Conservation (phyloP, 2,797 vertebrate species). For the Danio tinwini region DNA sequence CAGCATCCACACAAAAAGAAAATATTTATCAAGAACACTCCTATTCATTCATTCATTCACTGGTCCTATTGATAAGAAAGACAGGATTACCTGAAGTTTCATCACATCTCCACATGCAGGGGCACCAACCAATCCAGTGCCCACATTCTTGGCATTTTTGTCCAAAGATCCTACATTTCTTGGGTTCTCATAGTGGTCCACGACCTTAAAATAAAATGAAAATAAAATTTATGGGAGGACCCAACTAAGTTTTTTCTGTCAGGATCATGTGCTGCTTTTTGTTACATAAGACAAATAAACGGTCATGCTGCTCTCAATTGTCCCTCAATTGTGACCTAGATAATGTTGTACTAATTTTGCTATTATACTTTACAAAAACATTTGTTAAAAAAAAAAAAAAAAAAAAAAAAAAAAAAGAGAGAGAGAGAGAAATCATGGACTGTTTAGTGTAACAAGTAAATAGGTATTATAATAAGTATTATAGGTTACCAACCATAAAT, state of each 20-base stretch:
- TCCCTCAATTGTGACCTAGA: not conserved
- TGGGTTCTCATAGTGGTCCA: constrained; percentile 98
- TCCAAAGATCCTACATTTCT: constrained; percentile 93
- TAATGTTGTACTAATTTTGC: not conserved
- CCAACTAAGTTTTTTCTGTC: not conserved
- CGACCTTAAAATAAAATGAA: constrained; percentile 78
- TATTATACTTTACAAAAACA: not conserved
- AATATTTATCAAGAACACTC: not conserved
- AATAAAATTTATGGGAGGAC: not conserved
- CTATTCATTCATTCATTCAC: not conserved
- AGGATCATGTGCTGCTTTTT: not conserved
- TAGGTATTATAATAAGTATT: too few relatives aligned
- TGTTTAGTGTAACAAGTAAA: not conserved
- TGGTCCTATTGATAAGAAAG: not conserved
- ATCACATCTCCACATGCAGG: constrained; percentile 98
- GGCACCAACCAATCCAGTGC: constrained; percentile 95
- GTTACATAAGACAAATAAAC: not conserved
- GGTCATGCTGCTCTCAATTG: not conserved
- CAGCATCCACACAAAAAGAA: not conserved
- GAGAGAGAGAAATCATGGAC: not conserved
- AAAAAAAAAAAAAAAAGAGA: too few relatives aligned
- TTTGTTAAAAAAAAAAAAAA: not conserved
- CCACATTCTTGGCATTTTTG: constrained; percentile 91
- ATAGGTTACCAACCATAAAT: not conserved
- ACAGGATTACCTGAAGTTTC: constrained; percentile 89